These are phyloP conservation scores for Eustalomyia histrio DNA, from an alignment of 2,888 invertebrate species.

Conservation along the genomic window DNA sequence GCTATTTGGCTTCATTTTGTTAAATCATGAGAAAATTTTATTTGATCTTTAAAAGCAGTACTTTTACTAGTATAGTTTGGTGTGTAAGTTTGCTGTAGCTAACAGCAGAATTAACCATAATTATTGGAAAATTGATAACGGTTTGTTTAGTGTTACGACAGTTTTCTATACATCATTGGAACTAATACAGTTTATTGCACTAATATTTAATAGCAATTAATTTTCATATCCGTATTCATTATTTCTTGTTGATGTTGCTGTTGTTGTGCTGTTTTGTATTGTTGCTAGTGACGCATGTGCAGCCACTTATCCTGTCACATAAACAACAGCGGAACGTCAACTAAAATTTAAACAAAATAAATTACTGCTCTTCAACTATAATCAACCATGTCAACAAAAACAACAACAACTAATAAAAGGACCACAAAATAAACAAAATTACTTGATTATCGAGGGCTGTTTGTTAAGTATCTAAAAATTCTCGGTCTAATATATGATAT, in stretches of 20 bases:
- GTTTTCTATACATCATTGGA: slow-evolving; percentile 39
- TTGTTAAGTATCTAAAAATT: neutral
- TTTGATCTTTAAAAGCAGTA: slow-evolving; percentile 23
- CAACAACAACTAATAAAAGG: slow-evolving; percentile 6
- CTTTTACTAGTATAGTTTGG: neutral
- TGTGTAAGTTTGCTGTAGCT: neutral
- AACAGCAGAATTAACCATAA: slow-evolving; percentile 49
- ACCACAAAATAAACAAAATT: slow-evolving; percentile 2
- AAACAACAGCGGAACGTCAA: slow-evolving; percentile 61
- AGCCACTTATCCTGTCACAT: slow-evolving; percentile 63
- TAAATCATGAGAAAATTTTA: slow-evolving; percentile 56
- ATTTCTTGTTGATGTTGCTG: slow-evolving; percentile 12
- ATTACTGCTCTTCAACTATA: slow-evolving; percentile 51
- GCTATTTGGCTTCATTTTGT: neutral
- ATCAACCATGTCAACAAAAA: slow-evolving; percentile 23
- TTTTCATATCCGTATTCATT: slow-evolving; percentile 58
- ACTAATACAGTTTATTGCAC: neutral
- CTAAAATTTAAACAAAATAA: slow-evolving; percentile 59
- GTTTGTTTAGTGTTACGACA: slow-evolving; percentile 37
- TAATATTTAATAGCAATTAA: slow-evolving; percentile 58
- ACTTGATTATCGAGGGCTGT: neutral
- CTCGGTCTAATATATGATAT: no score
- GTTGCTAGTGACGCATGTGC: slow-evolving; percentile 54
- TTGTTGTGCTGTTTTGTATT: neutral
- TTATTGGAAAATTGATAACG: slow-evolving; percentile 55